Conservation (phyloP, 2,797 vertebrate genomes). For the Tauraco hartlaubi region DNA sequence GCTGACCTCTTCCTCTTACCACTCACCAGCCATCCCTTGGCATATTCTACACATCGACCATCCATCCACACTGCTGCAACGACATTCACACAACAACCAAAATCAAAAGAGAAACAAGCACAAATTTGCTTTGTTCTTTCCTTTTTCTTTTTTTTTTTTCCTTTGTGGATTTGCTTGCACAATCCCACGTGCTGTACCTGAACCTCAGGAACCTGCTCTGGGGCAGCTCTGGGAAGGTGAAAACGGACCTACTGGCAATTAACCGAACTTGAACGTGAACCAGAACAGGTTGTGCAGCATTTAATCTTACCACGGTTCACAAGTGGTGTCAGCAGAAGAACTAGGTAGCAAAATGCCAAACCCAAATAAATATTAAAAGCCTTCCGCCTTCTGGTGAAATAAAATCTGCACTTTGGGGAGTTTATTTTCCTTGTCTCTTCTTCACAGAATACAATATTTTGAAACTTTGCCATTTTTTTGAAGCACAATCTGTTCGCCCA, state of each 20-base stretch:
- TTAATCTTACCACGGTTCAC: neutral
- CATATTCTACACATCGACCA: neutral
- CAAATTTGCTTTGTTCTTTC: neutral
- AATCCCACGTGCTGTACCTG: neutral
- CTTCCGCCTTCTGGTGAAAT: conserved; percentile 27
- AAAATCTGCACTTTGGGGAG: conserved; percentile 40
- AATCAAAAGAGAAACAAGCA: neutral
- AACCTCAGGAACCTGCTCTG: neutral
- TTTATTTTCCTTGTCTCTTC: conserved; percentile 71
- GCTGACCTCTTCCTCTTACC: neutral
- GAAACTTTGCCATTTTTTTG: conserved; percentile 66
- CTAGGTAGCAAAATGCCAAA: conserved; percentile 28
- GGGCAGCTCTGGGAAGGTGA: neutral
- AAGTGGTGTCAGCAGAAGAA: neutral
- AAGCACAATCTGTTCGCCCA: conserved; percentile 29
- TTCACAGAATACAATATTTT: conserved; percentile 68
- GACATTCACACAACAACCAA: neutral
- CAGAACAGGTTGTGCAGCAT: neutral
- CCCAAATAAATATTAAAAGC: conserved; percentile 55
- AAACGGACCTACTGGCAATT: neutral
- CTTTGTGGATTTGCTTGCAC: neutral
- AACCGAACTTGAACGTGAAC: neutral
- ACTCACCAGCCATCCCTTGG: neutral
- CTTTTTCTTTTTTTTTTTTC: neutral
- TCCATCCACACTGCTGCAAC: neutral